These are phyloP conservation scores for Asbolus verrucosus DNA, from an alignment of 1,140 invertebrate species.

Conservation along the genomic window DNA sequence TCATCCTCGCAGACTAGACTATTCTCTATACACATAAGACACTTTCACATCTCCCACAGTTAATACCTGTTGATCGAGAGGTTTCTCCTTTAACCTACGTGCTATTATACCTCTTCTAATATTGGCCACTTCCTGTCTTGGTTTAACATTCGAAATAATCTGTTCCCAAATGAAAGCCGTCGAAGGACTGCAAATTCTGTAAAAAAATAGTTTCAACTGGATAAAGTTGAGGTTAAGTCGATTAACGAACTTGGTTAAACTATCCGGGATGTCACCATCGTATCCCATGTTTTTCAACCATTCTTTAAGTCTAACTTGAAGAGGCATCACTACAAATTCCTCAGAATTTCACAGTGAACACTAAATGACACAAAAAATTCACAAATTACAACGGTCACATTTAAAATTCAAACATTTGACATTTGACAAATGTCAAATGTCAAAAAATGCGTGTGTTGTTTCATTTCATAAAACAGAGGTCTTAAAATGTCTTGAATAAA, in stretches of 20 bases:
- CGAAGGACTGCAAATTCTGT: conserved; percentile 24
- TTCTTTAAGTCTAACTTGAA: not conserved
- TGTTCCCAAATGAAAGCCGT: conserved; percentile 42
- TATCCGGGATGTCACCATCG: not conserved
- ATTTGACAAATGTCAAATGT: too few relatives aligned
- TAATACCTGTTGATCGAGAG: conserved; percentile 23
- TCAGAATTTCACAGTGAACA: too few relatives aligned
- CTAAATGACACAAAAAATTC: too few relatives aligned
- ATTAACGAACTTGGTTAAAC: conserved; percentile 14
- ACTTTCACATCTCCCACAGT: too few relatives aligned
- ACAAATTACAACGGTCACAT: too few relatives aligned
- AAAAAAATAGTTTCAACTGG: conserved; percentile 11
- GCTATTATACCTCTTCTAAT: conserved; percentile 19
- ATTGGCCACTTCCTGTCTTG: not conserved
- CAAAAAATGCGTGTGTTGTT: too few relatives aligned
- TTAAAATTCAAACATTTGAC: too few relatives aligned
- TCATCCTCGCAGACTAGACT: too few relatives aligned
- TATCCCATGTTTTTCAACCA: conserved; percentile 32
- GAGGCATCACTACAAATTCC: not conserved
- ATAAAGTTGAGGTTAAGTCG: too few relatives aligned
- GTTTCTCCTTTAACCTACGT: conserved; percentile 8
- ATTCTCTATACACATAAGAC: too few relatives aligned
- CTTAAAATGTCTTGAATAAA: too few relatives aligned
- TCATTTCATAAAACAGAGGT: too few relatives aligned
- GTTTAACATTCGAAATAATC: conserved; percentile 14